phyloP scores from a whole-genome alignment of 2,113 vertebrate genomes.

The Pionites leucogaster region DNA sequence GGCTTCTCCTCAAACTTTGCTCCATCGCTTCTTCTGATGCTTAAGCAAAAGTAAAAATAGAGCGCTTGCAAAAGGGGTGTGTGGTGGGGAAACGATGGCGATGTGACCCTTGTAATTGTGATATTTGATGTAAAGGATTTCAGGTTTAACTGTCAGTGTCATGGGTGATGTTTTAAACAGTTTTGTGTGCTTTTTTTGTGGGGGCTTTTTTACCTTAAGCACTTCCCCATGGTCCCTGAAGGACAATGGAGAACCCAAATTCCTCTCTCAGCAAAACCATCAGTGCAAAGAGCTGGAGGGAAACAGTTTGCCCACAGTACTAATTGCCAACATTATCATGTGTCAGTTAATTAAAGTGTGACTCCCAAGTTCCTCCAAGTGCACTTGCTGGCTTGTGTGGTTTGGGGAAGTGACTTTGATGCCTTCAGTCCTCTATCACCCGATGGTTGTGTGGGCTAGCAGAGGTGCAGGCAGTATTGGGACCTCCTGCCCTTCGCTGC shows the following conservation, averaged over 20 bases:
- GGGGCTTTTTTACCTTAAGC: not conserved
- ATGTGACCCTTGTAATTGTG: not conserved
- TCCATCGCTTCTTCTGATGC: conserved; percentile 33
- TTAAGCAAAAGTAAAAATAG: conserved; percentile 52
- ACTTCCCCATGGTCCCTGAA: not conserved
- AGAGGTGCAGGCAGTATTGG: not conserved
- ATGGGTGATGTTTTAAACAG: not conserved
- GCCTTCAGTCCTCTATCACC: not conserved
- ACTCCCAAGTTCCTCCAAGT: not conserved
- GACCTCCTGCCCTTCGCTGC: not conserved
- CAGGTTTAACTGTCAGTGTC: not conserved
- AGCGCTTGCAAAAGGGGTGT: not conserved
- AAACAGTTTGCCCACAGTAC: not conserved
- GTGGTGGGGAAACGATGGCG: not conserved
- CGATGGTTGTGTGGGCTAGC: not conserved
- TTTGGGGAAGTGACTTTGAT: not conserved
- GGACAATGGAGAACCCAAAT: not conserved
- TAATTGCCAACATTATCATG: not conserved
- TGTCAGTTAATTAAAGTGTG: not conserved
- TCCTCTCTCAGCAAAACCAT: conserved; percentile 43
- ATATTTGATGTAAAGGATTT: not conserved
- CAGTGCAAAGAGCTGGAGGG: conserved; percentile 4
- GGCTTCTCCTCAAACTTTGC: conserved; percentile 17
- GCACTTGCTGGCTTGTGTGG: not conserved
- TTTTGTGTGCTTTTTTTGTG: not conserved